Base-by-base conservation (phyloP, 2,113 vertebrate species). In the Sceloporus undulatus region DNA sequence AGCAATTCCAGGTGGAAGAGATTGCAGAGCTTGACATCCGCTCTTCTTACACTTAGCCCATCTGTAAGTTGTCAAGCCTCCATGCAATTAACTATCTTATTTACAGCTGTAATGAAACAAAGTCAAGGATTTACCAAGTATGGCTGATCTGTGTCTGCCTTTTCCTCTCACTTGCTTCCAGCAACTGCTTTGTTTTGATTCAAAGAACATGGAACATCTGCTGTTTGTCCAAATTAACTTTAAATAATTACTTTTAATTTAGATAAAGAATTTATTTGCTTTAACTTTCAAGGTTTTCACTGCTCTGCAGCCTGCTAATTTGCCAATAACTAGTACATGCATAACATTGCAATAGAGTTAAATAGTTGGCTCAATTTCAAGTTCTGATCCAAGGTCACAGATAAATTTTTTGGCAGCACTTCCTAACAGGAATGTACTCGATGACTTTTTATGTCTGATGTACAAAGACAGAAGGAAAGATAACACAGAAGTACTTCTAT, bases 211-310 rank as follows among this genome's bases (percentile, higher is more conserved):
- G 94, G 97, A 97, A 97, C 97, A 98, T 97, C 97, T 98, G 97
- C 95, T 97, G 96, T 96, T 97, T 97, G 96, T 97, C 96, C 96
- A 97, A 97, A 97, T 97, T 97, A 97, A 97, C 97, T 97, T 96
- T 95, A 97, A 97, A 97, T 97, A 97, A 98, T 97, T 97, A 97
- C 96, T 97, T 98, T 97, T 97, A 97, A 97, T 98, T 97, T 97
- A 97, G 97, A 97, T 97, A 96, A 97, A 96, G 93, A 95, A 96
- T 96, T 92, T 93, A 95, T 96, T 96, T 96, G 95, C 96, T 96
- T 96, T 95, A 92, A 88, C 87, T 95, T 96, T 97, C 97, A 97
- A 98, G 97, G 97, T 97, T 97, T 96, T 94, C 92, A 92, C 48
- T 94, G 87, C 93, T 95, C 90, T 93, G 89, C 94, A 94, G 96